These are phyloP conservation scores for Micrastur ruficollis DNA, from an alignment of 2,797 vertebrate species.

Conservation along the genomic window DNA sequence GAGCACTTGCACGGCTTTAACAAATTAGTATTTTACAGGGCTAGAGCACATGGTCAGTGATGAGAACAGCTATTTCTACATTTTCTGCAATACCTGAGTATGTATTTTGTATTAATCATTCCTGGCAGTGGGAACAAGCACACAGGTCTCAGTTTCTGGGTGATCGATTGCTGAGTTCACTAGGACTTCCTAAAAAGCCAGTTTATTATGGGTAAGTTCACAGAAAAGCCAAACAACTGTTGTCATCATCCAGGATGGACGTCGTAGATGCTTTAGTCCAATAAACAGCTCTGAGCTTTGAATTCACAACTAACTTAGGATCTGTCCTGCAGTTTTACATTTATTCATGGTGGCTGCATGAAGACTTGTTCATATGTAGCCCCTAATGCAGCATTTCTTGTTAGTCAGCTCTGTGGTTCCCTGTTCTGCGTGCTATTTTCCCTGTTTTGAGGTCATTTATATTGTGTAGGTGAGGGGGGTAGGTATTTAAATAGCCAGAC, in stretches of 20 bases:
- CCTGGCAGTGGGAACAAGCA: background rate
- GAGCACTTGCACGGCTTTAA: background rate
- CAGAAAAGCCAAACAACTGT: background rate
- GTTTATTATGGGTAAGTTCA: background rate
- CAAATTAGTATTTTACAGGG: background rate
- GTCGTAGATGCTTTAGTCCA: accelerated
- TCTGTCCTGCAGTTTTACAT: background rate
- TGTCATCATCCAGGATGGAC: background rate
- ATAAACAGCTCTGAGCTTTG: background rate
- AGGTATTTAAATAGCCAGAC: background rate
- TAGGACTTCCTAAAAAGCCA: background rate
- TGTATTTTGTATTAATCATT: background rate
- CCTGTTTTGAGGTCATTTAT: background rate
- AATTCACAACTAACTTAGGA: background rate
- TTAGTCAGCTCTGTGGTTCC: background rate
- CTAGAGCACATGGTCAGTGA: accelerated
- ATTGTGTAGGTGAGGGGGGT: background rate
- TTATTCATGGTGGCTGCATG: accelerated
- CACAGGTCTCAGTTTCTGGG: background rate
- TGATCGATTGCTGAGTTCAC: background rate
- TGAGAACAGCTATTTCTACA: background rate
- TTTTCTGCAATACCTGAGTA: background rate
- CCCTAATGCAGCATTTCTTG: background rate
- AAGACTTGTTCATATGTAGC: accelerated
- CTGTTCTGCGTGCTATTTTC: background rate